A percentile compares a stretch with the other conserved stretches of the same genome.
These are phyloP conservation scores for Chrysoperla carnea DNA, from an alignment of 1,140 invertebrate genomes.

Conservation along the genomic window DNA sequence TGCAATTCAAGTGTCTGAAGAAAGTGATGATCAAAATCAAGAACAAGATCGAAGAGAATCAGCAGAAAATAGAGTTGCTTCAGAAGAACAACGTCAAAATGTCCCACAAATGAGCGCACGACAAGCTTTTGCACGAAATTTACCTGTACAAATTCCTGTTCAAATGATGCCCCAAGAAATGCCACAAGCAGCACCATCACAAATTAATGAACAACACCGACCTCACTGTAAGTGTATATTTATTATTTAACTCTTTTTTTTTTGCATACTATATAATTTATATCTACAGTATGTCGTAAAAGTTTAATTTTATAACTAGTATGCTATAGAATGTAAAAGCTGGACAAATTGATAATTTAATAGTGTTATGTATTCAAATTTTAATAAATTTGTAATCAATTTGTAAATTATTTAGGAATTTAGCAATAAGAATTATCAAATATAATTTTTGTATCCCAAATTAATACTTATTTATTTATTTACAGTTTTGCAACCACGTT, in stretches of 20 bases:
- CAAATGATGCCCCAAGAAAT: constrained; percentile 27
- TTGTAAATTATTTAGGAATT: too few relatives aligned
- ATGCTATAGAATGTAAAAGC: too few relatives aligned
- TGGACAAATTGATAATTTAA: too few relatives aligned
- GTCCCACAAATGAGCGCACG: constrained; percentile 26
- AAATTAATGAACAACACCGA: constrained; percentile 10
- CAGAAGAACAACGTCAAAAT: constrained; percentile 19
- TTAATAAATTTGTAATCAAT: too few relatives aligned
- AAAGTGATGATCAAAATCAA: constrained; percentile 8
- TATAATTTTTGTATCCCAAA: constrained; percentile 6
- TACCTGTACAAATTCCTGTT: constrained; percentile 31
- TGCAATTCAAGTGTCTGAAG: constrained; percentile 15
- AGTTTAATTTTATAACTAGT: too few relatives aligned
- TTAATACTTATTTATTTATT: constrained; percentile 5
- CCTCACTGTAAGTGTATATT: constrained; percentile 13
- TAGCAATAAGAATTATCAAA: too few relatives aligned
- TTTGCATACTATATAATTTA: background rate
- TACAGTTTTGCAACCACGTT: constrained; percentile 45
- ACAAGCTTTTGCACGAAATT: constrained; percentile 26
- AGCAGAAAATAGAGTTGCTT: constrained; percentile 11
- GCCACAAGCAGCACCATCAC: constrained; percentile 2
- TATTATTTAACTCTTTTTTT: constrained; percentile 13
- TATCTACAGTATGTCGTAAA: background rate
- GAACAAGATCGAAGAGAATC: constrained; percentile 9
- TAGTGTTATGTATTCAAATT: too few relatives aligned